phyloP scores from a whole-genome alignment of 2,888 invertebrate species.

The Caenorhabditis drosophilae region DNA sequence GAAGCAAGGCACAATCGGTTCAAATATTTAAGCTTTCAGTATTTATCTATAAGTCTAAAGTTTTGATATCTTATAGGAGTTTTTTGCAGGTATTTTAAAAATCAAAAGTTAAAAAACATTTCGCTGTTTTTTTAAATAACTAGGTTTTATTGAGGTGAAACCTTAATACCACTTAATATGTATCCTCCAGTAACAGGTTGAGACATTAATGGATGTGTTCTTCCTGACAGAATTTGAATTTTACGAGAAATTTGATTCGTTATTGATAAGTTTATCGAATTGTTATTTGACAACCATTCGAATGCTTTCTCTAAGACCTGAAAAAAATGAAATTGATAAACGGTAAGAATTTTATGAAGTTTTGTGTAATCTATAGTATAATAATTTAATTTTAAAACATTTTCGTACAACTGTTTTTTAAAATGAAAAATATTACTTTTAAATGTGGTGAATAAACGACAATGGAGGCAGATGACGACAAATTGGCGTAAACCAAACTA shows the following conservation, averaged over 20 bases:
- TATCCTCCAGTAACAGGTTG: slow-evolving; percentile 90
- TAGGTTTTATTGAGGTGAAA: too few species aligned
- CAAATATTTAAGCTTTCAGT: too few species aligned
- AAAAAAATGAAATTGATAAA: slow-evolving; percentile 23
- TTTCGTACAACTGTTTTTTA: background rate
- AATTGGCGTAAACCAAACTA: slow-evolving; percentile 35
- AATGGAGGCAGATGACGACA: slow-evolving; percentile 52
- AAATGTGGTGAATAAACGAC: slow-evolving; percentile 55
- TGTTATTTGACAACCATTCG: slow-evolving; percentile 78
- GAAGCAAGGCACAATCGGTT: too few species aligned
- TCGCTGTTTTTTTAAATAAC: too few species aligned
- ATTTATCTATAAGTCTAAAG: too few species aligned
- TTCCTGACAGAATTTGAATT: slow-evolving; percentile 70
- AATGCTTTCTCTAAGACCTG: slow-evolving; percentile 84
- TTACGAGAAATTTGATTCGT: slow-evolving; percentile 47
- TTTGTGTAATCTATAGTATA: too few species aligned
- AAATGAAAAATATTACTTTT: slow-evolving; percentile 29
- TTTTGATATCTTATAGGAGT: too few species aligned
- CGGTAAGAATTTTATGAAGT: too few species aligned
- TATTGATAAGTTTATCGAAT: slow-evolving; percentile 78
- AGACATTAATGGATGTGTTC: slow-evolving; percentile 92
- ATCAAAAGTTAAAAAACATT: too few species aligned
- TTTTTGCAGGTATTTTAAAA: too few species aligned
- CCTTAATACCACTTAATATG: slow-evolving; percentile 78
- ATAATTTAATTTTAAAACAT: background rate